Percentiles rank a stretch among this genome's conserved stretches.
These are phyloP conservation scores for Myathropa florea DNA, from an alignment of 2,888 invertebrate genomes.

Conservation along the genomic window DNA sequence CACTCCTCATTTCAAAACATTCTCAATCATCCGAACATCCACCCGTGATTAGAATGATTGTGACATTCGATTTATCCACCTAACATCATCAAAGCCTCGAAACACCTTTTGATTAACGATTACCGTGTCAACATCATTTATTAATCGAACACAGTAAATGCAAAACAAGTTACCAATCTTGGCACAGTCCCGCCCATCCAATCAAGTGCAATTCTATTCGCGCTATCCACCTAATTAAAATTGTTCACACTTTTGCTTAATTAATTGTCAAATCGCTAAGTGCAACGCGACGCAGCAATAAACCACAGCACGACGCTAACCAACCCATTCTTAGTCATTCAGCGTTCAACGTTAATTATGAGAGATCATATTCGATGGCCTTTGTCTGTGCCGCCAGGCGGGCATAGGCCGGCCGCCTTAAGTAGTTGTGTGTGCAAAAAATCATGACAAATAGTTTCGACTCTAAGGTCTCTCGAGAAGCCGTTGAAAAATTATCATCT, in stretches of 20 bases:
- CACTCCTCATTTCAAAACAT: not conserved
- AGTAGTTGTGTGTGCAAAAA: constrained; percentile 19
- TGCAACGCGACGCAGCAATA: constrained; percentile 52
- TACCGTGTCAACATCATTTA: constrained; percentile 17
- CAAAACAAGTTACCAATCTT: constrained; percentile 32
- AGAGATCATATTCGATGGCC: constrained; percentile 53
- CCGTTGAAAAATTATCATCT: constrained; percentile 63
- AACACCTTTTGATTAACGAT: constrained; percentile 23
- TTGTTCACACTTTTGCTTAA: constrained; percentile 80
- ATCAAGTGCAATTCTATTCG: constrained; percentile 40
- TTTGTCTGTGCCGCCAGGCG: constrained; percentile 51
- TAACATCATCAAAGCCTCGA: not conserved
- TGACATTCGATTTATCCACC: not conserved
- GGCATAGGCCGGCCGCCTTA: not conserved
- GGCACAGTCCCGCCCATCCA: constrained; percentile 16
- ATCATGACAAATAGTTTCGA: constrained; percentile 58
- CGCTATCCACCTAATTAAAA: constrained; percentile 77
- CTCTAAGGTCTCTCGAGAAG: constrained; percentile 37
- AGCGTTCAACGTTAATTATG: constrained; percentile 55
- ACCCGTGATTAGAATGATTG: not conserved
- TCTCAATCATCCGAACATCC: not conserved
- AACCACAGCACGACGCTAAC: constrained; percentile 1
- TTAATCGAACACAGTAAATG: constrained; percentile 19
- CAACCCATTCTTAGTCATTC: constrained; percentile 32
- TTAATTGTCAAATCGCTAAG: constrained; percentile 79